Evolutionary conservation across 1,140 invertebrate genomes (phyloP), one percentile per base, ranked within the genome.

Genomic region (Paraescarpia echinospica): DNA sequence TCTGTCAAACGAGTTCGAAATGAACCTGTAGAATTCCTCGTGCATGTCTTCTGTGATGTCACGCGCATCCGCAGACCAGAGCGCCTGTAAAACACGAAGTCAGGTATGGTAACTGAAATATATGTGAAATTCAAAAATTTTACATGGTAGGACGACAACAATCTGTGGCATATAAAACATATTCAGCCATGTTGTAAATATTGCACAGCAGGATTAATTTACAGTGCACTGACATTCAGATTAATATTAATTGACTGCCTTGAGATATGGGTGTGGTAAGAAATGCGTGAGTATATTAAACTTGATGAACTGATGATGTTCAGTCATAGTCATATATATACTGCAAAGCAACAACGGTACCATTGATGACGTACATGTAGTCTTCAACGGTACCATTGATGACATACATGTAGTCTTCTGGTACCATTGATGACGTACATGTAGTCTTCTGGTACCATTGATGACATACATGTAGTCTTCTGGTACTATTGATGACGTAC

Each of bases 41-140:
- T 99, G 99, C 96, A 99, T 97, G 92, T 98, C 97, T 27, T 97
- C 95, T 2, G 97, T 98, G 0, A 99, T 97, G 94, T 98, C 97
- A 96, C 98, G 99, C 0, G 98, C 97, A 93, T 99, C 98, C 96
- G 98, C 97, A 94, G 99, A 97, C 99, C 99, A 99, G 14, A 99
- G 95, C 0, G 99, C 98, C 97, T 99, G 96, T 90, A 90, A 90
- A 77, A 77, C 59, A 34, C 33, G 90, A 90, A 90, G n/a, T 34
- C 5, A 90, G 5, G 4, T 2, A 90, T 33, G 27, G 27, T 90
- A 34, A 77, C 59, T 77, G 59, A 77, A 77, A 27, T 27, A 18
- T 77, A 22, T 22, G 22, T 4, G 59, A 77, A 27, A 18, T 77
- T 77, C 22, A 77, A 6, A 6, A 22, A 27, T 77, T 31, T 77